Conservation (phyloP, 2,113 vertebrate genomes). For the Oryzias celebensis region DNA sequence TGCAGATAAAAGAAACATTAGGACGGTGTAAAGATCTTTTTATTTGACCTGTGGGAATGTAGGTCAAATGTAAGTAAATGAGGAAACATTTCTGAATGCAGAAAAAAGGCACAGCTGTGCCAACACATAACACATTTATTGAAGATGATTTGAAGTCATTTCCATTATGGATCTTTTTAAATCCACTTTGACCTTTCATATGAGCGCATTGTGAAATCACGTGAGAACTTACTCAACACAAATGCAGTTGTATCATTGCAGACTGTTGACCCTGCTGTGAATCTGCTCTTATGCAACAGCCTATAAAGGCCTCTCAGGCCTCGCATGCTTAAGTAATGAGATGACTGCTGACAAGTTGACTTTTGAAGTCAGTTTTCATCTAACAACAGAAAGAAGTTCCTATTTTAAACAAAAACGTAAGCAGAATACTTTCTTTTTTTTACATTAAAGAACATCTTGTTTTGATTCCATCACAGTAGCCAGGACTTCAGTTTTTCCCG, state of each 20-base stretch:
- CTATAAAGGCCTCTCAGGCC: not conserved
- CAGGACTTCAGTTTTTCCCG: too few species aligned
- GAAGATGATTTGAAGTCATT: too few species aligned
- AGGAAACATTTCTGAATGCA: not conserved
- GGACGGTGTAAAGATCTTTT: slow-evolving; percentile 1
- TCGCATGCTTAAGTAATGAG: not conserved
- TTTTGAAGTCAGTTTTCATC: not conserved
- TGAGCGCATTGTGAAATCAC: not conserved
- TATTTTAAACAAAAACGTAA: too few species aligned
- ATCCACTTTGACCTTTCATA: not conserved
- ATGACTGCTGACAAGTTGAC: not conserved
- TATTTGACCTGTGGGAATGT: not conserved
- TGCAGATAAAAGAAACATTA: slow-evolving; percentile 12
- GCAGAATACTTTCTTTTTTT: too few species aligned
- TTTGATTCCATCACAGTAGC: too few species aligned
- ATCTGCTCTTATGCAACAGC: not conserved
- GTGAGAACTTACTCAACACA: not conserved
- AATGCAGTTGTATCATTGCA: slow-evolving; percentile 3
- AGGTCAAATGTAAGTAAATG: slow-evolving; percentile 5
- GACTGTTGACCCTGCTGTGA: not conserved
- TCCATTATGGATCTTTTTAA: too few species aligned
- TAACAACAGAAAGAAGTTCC: too few species aligned
- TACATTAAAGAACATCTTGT: too few species aligned
- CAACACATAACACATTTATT: too few species aligned
- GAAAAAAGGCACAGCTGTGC: not conserved